These are phyloP conservation scores for Laspeyria flexula DNA, from an alignment of 2,888 invertebrate species.

Conservation along the genomic window DNA sequence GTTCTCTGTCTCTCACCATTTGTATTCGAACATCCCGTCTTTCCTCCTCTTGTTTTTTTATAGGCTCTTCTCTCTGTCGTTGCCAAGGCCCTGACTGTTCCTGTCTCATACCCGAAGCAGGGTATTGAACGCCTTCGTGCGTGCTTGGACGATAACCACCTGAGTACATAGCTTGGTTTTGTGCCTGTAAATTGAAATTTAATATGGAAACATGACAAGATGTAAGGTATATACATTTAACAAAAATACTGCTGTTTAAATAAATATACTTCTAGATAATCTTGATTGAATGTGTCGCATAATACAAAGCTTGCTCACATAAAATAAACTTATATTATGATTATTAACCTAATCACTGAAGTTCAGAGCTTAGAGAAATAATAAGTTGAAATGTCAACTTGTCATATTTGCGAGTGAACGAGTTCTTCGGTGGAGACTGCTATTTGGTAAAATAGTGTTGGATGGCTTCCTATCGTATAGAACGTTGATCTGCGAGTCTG, in stretches of 20 bases:
- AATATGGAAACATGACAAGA: conserved; percentile 63
- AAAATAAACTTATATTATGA: no score
- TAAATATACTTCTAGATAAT: background rate
- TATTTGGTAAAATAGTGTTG: no score
- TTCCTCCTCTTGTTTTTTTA: conserved; percentile 60
- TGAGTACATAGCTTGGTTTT: conserved; percentile 75
- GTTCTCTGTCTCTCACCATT: conserved; percentile 34
- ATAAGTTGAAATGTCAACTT: no score
- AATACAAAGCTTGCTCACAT: background rate
- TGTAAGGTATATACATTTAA: conserved; percentile 16
- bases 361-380: no score
- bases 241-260: conserved; percentile 2
- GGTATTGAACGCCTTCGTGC: conserved; percentile 58
- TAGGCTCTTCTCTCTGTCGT: conserved; percentile 53
- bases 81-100: conserved; percentile 56
- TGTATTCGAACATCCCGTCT: conserved; percentile 42
- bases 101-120: conserved; percentile 44
- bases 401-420: no score
- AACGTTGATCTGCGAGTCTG: no score
- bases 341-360: no score
- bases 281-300: background rate
- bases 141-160: conserved; percentile 67
- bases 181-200: conserved; percentile 80
- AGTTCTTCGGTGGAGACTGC: no score
- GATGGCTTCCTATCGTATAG: no score